phyloP scores from a whole-genome alignment of 2,113 vertebrate species.

The Labeo catla region DNA sequence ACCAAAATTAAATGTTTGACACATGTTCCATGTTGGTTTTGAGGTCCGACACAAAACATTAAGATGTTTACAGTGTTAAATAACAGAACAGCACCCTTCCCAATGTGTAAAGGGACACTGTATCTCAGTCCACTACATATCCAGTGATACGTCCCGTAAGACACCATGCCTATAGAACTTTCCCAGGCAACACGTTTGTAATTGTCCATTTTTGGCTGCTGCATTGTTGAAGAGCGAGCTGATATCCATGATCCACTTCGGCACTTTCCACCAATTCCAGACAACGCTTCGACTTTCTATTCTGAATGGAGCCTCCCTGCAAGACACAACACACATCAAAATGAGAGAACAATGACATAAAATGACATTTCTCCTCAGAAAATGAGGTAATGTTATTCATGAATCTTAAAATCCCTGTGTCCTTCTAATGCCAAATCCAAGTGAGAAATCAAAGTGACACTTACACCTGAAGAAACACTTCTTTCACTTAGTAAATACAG shows the following conservation, averaged over 20 bases:
- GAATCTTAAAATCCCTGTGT: neutral
- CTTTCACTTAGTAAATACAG: slow-evolving; percentile 2
- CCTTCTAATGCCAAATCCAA: slow-evolving; percentile 6
- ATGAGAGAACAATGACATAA: neutral
- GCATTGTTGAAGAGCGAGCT: slow-evolving; percentile 89
- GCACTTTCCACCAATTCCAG: slow-evolving; percentile 87
- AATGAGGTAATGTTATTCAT: neutral
- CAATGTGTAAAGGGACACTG: slow-evolving; percentile 11
- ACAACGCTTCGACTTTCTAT: slow-evolving; percentile 88
- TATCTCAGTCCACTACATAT: neutral
- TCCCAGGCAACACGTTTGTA: slow-evolving; percentile 85
- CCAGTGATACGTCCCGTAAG: neutral
- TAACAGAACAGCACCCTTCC: neutral
- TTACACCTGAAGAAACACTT: neutral
- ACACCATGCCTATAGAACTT: slow-evolving; percentile 69
- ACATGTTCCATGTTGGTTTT: slow-evolving; percentile 18
- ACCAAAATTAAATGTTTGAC: slow-evolving; percentile 7
- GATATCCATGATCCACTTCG: slow-evolving; percentile 84
- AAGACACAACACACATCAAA: slow-evolving; percentile 9
- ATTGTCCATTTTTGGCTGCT: slow-evolving; percentile 91
- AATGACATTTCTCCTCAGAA: neutral
- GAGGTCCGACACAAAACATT: neutral
- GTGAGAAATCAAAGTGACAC: neutral
- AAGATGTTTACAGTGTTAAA: slow-evolving; percentile 31
- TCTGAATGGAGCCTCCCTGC: slow-evolving; percentile 93